Evolutionary conservation across 1,140 invertebrate genomes (phyloP), one percentile per base, ranked within the genome.

Genomic region (Stenopsyche tienmushanensis): DNA sequence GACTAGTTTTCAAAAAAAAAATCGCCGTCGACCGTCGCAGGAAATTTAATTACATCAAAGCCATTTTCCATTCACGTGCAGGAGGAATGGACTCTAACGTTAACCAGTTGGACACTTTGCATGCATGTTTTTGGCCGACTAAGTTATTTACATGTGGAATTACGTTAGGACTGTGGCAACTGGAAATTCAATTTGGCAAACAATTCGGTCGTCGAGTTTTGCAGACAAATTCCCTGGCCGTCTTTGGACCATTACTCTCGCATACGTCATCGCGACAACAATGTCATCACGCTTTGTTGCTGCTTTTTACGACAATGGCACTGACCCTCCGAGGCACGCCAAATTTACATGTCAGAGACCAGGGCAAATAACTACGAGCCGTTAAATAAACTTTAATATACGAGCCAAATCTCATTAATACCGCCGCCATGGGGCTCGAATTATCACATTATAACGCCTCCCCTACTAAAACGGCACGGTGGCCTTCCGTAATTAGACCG

Each of bases 131-230:
- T 54, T 25, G 52, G 52, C 47, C 50, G 50, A 53, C 53, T 24
- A 24, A 57, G 53, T 18, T 57, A 57, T 57, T 57, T 57, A 57
- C 53, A 57, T 57, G 53, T 26, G 34, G 55, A 58, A 58, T 58
- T 44, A 24, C 20, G 52, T 54, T 54, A 54, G 52, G 20, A 54
- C 52, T 52, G 49, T 24, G 49, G 49, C 15, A 24, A 24, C 52
- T 5, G 26, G 52, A 54, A 54, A 54, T 54, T 54, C 52, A 26
- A 54, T 26, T 54, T 26, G 52, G 52, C 20, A 57, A 47, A 47
- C 44, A 47, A 47, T 47, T 47, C 17, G 44, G 44, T 18, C 44
- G 44, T 20, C 5, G 44, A 47, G 44, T 47, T 47, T 47, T 47
- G 44, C 44, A 47, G 44, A 47, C 44, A 47, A 47, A 47, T 47